Conservation (phyloP, 2,888 invertebrate genomes). For the Quadroppia sp. region DNA sequence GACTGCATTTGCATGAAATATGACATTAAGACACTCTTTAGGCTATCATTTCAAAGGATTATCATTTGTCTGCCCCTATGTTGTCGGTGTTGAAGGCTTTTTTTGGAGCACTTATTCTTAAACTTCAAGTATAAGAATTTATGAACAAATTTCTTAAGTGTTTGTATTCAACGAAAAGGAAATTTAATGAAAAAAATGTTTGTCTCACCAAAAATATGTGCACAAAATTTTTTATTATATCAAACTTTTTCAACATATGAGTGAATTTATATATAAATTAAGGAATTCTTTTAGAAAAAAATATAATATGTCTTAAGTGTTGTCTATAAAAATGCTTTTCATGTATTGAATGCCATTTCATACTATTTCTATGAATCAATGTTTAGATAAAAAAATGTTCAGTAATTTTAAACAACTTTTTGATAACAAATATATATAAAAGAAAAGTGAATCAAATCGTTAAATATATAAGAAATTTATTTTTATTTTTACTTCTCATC, state of each 20-base stretch:
- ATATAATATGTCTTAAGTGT: too few relatives aligned
- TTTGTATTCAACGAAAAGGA: background rate
- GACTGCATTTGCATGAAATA: constrained; percentile 30
- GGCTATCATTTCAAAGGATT: constrained; percentile 9
- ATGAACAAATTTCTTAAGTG: background rate
- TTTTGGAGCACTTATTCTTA: background rate
- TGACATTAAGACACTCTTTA: constrained; percentile 12
- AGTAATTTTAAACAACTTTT: too few relatives aligned
- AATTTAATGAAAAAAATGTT: constrained; percentile 10
- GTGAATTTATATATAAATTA: background rate
- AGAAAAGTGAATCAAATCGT: too few relatives aligned
- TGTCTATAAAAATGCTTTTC: too few relatives aligned
- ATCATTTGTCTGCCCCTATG: too few relatives aligned
- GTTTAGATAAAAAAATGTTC: too few relatives aligned
- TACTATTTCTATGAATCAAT: too few relatives aligned
- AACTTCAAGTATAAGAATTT: background rate
- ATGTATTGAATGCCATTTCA: too few relatives aligned
- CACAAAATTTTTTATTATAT: background rate
- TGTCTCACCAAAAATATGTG: constrained; percentile 11
- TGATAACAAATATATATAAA: too few relatives aligned
- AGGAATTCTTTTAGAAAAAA: too few relatives aligned
- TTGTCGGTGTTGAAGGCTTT: background rate
- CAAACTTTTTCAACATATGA: background rate
- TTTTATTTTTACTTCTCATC: too few relatives aligned
- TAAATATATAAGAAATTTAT: too few relatives aligned